phyloP scores from a whole-genome alignment of 2,797 vertebrate genomes.

The Intellagama lesueurii region DNA sequence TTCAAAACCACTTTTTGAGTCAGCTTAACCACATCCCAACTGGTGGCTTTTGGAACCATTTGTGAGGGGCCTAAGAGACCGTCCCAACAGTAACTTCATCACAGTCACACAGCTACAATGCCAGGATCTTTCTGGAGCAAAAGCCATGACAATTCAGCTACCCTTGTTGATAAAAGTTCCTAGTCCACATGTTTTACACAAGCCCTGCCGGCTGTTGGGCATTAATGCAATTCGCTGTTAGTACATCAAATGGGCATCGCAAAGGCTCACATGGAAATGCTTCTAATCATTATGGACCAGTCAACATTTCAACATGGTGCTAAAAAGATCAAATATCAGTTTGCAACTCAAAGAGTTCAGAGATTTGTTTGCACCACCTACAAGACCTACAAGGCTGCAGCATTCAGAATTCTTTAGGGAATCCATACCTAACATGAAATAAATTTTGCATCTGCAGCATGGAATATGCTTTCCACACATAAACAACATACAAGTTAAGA shows the following conservation, averaged over 20 bases:
- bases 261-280: not conserved
- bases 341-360: not conserved
- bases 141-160: not conserved
- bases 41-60: not conserved
- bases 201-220: not conserved
- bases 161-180: not conserved
- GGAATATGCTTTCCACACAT: not conserved
- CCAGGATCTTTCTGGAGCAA: too few relatives aligned
- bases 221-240: not conserved
- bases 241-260: not conserved
- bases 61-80: not conserved
- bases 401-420: not conserved
- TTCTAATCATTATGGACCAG: not conserved
- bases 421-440: not conserved
- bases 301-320: not conserved
- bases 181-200: not conserved
- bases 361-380: too few relatives aligned
- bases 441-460: not conserved
- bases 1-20: not conserved
- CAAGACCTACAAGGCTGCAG: too few relatives aligned
- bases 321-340: too few relatives aligned
- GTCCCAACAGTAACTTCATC: not conserved
- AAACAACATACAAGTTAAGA: not conserved
- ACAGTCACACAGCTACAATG: not conserved
- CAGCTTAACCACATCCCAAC: not conserved